Evolutionary conservation across 2,888 invertebrate species (phyloP), one percentile per base, ranked within the genome.

Genomic region (Tanytarsus gracilentus): DNA sequence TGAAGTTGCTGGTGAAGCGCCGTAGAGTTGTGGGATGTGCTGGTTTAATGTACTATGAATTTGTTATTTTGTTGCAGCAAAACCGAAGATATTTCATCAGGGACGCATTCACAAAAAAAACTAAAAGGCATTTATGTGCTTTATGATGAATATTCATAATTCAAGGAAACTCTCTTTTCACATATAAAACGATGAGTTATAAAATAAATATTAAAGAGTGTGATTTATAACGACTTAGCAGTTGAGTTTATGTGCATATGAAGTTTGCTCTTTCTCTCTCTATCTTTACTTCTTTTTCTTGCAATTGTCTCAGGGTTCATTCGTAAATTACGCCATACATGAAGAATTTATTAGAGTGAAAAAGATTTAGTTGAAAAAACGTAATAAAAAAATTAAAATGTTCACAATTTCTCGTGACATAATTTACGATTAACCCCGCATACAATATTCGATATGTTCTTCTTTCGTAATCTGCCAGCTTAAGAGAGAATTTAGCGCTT

Each of bases 51-150:
- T 8, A 8, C 21, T 16, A 18, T 44, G 16, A 44, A 44, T 44
- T 44, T 44, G 44, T 44, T 44, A 44, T 44, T 44, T 16, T 44
- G n/a, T 44, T 44, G 18, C 16, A 16, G 44, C 16, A 44, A 44
- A 44, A 44, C 21, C n/a, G n/a, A n/a, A 21, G 1, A 16, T 44
- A 16, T 44, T 9, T 36, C n/a, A n/a, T n/a, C n/a, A n/a, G 30
- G 7, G 7, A 11, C 30, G 30, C 30, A 30, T 30, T 8, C 9
- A 30, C 30, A 30, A 8, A 6, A 30, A 30, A 30, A 6, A 30
- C 30, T n/a, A 30, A 6, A 8, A 6, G 30, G 11, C 30, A 30
- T 30, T 30, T 6, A 6, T 6, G 30, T 11, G 30, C 9, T 30
- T 30, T 30, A 30, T 30, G 30, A 30, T 30, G 30, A 11, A n/a